Evolutionary conservation across 2,113 vertebrate genomes (phyloP).

Genomic region (Cnemophilus loriae): DNA sequence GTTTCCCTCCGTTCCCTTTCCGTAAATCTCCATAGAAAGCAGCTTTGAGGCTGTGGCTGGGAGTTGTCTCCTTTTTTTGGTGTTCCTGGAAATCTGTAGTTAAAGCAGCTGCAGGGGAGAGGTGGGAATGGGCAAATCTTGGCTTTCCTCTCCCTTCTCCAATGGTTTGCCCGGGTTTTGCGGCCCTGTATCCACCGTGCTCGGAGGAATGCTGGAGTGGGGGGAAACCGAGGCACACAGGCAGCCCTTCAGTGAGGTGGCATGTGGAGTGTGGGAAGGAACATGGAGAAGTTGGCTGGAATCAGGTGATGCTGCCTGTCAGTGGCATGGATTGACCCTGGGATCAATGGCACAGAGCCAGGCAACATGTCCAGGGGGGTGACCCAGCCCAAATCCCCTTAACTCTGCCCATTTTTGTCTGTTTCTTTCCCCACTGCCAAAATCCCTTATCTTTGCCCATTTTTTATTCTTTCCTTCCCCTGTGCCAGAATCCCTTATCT

Average conservation of each 20-base stretch:
- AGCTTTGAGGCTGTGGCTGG: neutral
- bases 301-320: neutral
- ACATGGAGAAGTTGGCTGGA: too few species aligned
- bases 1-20: neutral
- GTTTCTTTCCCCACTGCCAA: neutral
- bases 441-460: neutral
- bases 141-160: neutral
- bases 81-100: conserved; percentile 39
- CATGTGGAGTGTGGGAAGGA: neutral
- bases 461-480: neutral
- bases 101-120: neutral
- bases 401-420: neutral
- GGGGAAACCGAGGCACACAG: neutral
- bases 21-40: conserved; percentile 27
- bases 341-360: rapidly evolving
- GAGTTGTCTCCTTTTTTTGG: neutral
- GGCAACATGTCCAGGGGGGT: rapidly evolving
- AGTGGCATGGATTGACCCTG: neutral
- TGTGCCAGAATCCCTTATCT: neutral
- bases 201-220: rapidly evolving
- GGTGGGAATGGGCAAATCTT: neutral
- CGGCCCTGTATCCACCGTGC: rapidly evolving
- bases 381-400: neutral
- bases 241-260: neutral
- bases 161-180: neutral